phyloP scores from a whole-genome alignment of 2,797 vertebrate genomes.

The Helicolenus hilgendorfi region DNA sequence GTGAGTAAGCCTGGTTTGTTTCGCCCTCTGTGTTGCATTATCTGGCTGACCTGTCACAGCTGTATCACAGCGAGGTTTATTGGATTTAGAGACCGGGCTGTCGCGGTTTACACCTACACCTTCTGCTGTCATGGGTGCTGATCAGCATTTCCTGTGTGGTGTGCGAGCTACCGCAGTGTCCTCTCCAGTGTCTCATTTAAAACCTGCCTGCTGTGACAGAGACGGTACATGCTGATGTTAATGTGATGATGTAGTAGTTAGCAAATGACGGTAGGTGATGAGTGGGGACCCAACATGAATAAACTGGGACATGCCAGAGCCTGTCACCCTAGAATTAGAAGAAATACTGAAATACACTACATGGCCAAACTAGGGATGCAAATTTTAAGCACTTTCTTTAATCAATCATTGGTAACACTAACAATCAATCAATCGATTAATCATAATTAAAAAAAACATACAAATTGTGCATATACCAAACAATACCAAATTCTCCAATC shows the following conservation, averaged over 20 bases:
- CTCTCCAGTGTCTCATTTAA: constrained; percentile 46
- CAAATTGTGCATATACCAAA: too few species aligned
- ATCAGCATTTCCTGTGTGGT: constrained; percentile 59
- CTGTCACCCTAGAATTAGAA: background rate
- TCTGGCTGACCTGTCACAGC: constrained; percentile 75
- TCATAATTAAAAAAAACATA: too few species aligned
- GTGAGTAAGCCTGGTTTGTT: constrained; percentile 66
- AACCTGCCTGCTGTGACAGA: constrained; percentile 20
- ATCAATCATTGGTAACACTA: too few species aligned
- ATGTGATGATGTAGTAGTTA: constrained; percentile 25
- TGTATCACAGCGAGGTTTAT: constrained; percentile 73
- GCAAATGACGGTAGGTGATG: constrained; percentile 17
- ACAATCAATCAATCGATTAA: too few species aligned
- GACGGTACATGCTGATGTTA: background rate
- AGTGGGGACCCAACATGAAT: background rate
- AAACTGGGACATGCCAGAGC: background rate
- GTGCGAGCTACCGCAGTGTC: constrained; percentile 16
- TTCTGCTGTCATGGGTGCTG: constrained; percentile 57
- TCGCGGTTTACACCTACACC: constrained; percentile 65
- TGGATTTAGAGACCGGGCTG: constrained; percentile 68
- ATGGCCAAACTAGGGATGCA: background rate
- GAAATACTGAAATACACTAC: background rate
- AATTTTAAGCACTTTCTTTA: too few species aligned
- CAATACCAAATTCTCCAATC: too few species aligned
- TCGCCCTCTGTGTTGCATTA: constrained; percentile 76